phyloP scores from a whole-genome alignment of 2,888 invertebrate species.

The Hydroisotoma schaefferi region DNA sequence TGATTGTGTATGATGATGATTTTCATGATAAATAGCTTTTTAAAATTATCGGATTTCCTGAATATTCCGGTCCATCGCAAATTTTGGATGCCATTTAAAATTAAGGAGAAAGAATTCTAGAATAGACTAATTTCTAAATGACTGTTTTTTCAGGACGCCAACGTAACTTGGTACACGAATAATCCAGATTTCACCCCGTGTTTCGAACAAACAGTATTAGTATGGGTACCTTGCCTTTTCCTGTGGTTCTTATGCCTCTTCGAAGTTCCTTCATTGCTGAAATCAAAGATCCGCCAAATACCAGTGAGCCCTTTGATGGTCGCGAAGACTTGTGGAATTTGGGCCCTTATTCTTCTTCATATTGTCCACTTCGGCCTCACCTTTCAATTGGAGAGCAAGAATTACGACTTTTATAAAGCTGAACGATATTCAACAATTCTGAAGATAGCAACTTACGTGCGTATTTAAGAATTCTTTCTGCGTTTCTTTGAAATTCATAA shows the following conservation, averaged over 20 bases:
- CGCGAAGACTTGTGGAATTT: slow-evolving; percentile 20
- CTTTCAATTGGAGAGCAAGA: slow-evolving; percentile 21
- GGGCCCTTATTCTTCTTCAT: slow-evolving; percentile 29
- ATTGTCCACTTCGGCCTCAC: slow-evolving; percentile 29
- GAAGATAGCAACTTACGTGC: slow-evolving; percentile 33
- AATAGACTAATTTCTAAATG: neutral
- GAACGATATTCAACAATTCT: slow-evolving; percentile 29
- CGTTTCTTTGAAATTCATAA: neutral
- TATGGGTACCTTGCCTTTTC: slow-evolving; percentile 56
- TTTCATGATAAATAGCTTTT: neutral
- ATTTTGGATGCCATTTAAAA: too few relatives aligned
- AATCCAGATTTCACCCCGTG: slow-evolving; percentile 56
- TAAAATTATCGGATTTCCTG: neutral
- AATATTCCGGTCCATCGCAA: neutral
- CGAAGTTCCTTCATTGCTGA: slow-evolving; percentile 15
- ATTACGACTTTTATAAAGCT: slow-evolving; percentile 17
- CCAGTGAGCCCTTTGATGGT: slow-evolving; percentile 25
- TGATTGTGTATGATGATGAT: too few relatives aligned
- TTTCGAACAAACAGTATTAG: slow-evolving; percentile 55
- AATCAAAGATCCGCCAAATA: slow-evolving; percentile 13
- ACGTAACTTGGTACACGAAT: slow-evolving; percentile 71
- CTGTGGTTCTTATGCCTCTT: slow-evolving; percentile 44
- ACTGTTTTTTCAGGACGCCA: slow-evolving; percentile 64
- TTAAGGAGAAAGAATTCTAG: too few relatives aligned
- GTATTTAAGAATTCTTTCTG: slow-evolving; percentile 6